These are phyloP conservation scores for Emmelina monodactyla DNA, from an alignment of 2,888 invertebrate genomes.

Conservation along the genomic window DNA sequence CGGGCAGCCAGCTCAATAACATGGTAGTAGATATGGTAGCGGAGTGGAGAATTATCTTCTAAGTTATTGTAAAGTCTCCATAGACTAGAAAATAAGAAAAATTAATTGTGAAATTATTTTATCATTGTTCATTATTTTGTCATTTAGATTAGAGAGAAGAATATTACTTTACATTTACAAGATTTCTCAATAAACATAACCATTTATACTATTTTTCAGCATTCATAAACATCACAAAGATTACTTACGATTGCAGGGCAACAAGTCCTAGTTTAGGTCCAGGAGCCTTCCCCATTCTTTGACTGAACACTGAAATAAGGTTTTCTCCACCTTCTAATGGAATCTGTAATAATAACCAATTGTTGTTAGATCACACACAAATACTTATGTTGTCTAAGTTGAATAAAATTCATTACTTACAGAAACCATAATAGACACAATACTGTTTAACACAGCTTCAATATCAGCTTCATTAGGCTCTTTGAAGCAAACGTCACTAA, in stretches of 20 bases:
- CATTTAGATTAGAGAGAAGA: neutral
- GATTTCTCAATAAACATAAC: too few relatives aligned
- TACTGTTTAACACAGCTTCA: conserved; percentile 93
- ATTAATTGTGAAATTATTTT: neutral
- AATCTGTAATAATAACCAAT: conserved; percentile 62
- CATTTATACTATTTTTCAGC: too few relatives aligned
- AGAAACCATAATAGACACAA: conserved; percentile 93
- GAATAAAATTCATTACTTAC: conserved; percentile 49
- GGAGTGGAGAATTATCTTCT: conserved; percentile 81
- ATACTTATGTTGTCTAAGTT: neutral
- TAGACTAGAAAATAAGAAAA: conserved; percentile 63
- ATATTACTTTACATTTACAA: neutral
- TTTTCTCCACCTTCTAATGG: conserved; percentile 88
- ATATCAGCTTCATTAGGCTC: conserved; percentile 87
- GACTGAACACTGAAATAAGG: conserved; percentile 89
- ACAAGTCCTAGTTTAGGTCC: conserved; percentile 80
- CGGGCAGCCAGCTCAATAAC: conserved; percentile 89
- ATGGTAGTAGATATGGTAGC: conserved; percentile 93
- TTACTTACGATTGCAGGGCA: conserved; percentile 86
- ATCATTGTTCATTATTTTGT: neutral
- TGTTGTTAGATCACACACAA: neutral
- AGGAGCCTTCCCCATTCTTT: conserved; percentile 88
- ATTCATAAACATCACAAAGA: too few relatives aligned
- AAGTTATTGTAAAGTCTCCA: conserved; percentile 93
- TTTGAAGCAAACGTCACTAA: conserved; percentile 91